Evolutionary conservation across 2,113 vertebrate species (phyloP), one percentile per base, ranked within the genome.

Genomic region (Morone saxatilis): DNA sequence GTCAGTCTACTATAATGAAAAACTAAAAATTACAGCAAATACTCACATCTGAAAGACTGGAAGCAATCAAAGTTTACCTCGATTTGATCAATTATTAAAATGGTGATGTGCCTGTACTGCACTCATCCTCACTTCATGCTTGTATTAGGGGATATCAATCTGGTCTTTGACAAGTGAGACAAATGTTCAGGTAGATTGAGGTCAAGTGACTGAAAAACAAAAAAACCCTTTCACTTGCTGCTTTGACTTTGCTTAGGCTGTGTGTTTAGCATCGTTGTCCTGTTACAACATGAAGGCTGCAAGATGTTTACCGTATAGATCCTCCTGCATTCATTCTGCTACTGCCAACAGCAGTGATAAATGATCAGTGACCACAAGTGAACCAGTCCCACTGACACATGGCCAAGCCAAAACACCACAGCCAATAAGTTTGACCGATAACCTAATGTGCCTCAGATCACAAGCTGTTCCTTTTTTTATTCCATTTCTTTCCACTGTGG

Each of bases 391-490:
- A 11, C 19, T 20, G 11, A 20, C 38, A 25, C 38, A 2, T 25
- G 54, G 20, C 14, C 20, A 57, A 75, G 65, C 48, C 56, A n/a
- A 57, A 70, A 65, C 41, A 31, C 56, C 56, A 65, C 41, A 20
- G 53, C 65, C 43, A 65, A 54, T 45, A 19, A 43, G 41, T 71
- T 41, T 80, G 56, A 66, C 45, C 4, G 31, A 69, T 68, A 20
- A 43, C 9, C 38, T 54, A 53, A 12, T 45, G 14, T 36, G 41
- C n/a, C 73, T 66, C 45, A 65, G 25, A 59, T 68, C 43, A 25
- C 38, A 25, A 25, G 25, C 41, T 68, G 57, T 70, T 53, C 25
- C 25, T 36, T 45, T 36, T 51, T 71, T 48, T 17, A 2, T 1
- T 40, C 14, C 9, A 25, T 71, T 69, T 63, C 19, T 69, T 17